phyloP scores from a whole-genome alignment of 1,140 invertebrate species.

The Cydia amplana region DNA sequence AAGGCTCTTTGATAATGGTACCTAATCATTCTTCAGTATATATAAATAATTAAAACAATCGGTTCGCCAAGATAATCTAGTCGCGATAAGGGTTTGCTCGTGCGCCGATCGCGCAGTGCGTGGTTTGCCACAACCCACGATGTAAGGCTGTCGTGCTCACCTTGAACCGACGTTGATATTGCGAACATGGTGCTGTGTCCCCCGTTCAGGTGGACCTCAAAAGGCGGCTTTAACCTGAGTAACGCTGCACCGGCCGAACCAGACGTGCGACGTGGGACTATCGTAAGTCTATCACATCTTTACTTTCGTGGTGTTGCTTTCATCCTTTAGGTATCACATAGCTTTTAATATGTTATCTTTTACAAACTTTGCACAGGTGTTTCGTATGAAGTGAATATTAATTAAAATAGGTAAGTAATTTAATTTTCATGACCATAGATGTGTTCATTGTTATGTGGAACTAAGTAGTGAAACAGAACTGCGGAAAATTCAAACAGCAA shows the following conservation, averaged over 20 bases:
- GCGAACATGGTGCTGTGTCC: constrained; percentile 73
- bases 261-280: constrained; percentile 53
- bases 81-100: constrained; percentile 64
- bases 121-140: constrained; percentile 35
- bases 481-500: no score
- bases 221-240: constrained; percentile 62
- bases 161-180: constrained; percentile 20
- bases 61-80: constrained; percentile 71
- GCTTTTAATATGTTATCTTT: not conserved
- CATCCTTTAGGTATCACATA: not conserved
- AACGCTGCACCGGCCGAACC: constrained; percentile 35
- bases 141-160: constrained; percentile 12
- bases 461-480: not conserved
- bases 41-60: constrained; percentile 77
- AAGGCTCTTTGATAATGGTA: constrained; percentile 64
- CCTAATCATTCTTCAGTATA: constrained; percentile 66
- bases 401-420: constrained; percentile 6
- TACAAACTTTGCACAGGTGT: constrained; percentile 11
- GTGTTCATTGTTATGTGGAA: not conserved
- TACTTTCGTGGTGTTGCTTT: not conserved
- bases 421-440: not conserved
- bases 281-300: constrained; percentile 52
- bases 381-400: not conserved
- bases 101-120: constrained; percentile 57
- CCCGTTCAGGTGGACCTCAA: constrained; percentile 67